A percentile compares a stretch with the other conserved stretches of the same genome.
phyloP scores from a whole-genome alignment of 2,113 vertebrate species.

The Siniperca knerii region DNA sequence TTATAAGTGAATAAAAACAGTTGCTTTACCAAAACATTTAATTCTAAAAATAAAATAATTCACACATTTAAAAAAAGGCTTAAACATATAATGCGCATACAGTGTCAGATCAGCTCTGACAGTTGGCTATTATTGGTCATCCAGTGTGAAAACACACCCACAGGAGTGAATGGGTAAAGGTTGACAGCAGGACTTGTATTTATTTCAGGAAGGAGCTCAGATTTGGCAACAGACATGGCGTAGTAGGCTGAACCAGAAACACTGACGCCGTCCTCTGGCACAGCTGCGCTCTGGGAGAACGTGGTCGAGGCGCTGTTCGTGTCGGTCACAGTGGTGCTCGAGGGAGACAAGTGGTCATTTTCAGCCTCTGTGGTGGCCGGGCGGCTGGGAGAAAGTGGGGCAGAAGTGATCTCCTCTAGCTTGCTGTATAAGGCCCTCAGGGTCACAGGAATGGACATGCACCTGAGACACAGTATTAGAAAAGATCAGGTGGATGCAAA shows the following conservation, averaged over 20 bases:
- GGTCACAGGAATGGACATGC: constrained; percentile 87
- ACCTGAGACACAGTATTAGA: constrained; percentile 71
- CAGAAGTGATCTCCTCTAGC: constrained; percentile 39
- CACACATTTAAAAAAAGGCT: neutral
- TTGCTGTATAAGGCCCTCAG: constrained; percentile 84
- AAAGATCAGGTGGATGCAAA: neutral
- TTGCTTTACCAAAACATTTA: neutral
- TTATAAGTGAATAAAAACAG: neutral
- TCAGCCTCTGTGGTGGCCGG: constrained; percentile 19
- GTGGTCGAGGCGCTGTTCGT: neutral
- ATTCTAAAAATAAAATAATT: neutral
- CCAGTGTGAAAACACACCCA: constrained; percentile 58
- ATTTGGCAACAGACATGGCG: constrained; percentile 53
- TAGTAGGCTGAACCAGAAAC: constrained; percentile 43
- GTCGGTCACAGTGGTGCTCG: constrained; percentile 13
- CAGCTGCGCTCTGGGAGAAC: constrained; percentile 47
- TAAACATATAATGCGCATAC: neutral
- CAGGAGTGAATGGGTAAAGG: constrained; percentile 43
- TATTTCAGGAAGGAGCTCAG: constrained; percentile 56
- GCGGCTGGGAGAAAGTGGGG: neutral
- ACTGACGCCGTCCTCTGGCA: constrained; percentile 19
- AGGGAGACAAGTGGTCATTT: constrained; percentile 31
- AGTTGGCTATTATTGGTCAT: constrained; percentile 40
- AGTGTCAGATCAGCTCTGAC: constrained; percentile 46
- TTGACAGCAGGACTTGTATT: constrained; percentile 54